Percentiles rank a stretch among this genome's conserved stretches.
phyloP scores from a whole-genome alignment of 2,113 vertebrate species.

The Hoplias malabaricus region DNA sequence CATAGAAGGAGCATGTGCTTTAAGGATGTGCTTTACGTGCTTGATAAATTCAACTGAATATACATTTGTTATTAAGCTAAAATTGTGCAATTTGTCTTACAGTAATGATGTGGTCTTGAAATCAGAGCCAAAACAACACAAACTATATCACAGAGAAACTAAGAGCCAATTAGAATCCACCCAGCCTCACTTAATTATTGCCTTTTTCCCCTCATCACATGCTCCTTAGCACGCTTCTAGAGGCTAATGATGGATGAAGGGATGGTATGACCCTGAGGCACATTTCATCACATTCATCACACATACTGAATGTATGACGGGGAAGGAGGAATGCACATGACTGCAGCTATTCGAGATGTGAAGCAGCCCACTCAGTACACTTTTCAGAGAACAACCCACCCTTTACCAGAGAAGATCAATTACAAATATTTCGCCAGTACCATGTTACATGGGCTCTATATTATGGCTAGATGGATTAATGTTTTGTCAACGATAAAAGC shows the following conservation, averaged over 20 bases:
- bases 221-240: neutral
- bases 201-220: neutral
- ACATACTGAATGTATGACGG: neutral
- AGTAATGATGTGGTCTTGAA: neutral
- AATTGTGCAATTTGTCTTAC: neutral
- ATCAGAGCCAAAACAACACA: neutral
- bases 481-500: too few species aligned
- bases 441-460: neutral
- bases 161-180: neutral
- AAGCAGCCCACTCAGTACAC: neutral
- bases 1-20: neutral
- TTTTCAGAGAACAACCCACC: neutral
- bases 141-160: neutral
- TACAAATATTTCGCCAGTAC: neutral
- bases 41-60: too few species aligned
- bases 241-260: conserved; percentile 21
- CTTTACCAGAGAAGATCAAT: neutral
- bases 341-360: neutral
- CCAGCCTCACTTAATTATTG: neutral
- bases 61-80: neutral
- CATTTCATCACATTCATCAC: conserved; percentile 19
- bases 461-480: neutral
- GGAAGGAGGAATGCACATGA: neutral
- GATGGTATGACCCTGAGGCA: conserved; percentile 4
- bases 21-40: too few species aligned